Conservation (phyloP, 2,113 vertebrate species). For the Gambusia holbrooki region DNA sequence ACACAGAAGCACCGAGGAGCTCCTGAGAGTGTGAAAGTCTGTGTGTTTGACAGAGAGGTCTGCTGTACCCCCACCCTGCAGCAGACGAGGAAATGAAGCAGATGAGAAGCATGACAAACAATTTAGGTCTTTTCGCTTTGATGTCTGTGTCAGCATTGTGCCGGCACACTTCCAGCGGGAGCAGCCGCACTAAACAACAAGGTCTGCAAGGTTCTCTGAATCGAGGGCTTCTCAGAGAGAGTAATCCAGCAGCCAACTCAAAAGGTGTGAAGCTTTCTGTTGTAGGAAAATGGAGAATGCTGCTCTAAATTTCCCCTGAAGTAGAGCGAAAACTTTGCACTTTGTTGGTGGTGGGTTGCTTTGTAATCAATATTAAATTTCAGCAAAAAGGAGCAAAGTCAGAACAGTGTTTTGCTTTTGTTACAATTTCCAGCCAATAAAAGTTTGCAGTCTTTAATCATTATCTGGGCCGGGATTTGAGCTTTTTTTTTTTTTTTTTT, state of each 20-base stretch:
- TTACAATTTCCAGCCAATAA: conserved; percentile 11
- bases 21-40: conserved; percentile 33
- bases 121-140: conserved; percentile 56
- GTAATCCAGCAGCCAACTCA: conserved; percentile 43
- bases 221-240: conserved; percentile 45
- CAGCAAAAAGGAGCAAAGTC: neutral
- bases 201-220: conserved; percentile 39
- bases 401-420: conserved; percentile 10
- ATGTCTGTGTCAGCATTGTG: conserved; percentile 57
- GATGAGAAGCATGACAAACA: conserved; percentile 59
- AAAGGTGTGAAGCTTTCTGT: conserved; percentile 25
- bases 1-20: conserved; percentile 42
- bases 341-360: neutral
- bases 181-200: conserved; percentile 44
- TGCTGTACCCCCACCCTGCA: conserved; percentile 36
- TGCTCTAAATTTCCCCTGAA: neutral
- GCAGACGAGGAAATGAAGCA: conserved; percentile 50
- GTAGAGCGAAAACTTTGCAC: neutral
- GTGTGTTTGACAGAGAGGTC: conserved; percentile 22
- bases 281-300: neutral
- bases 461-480: conserved; percentile 49
- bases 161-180: conserved; percentile 55
- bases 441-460: conserved; percentile 65
- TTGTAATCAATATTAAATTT: neutral
- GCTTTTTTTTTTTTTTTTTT: conserved; percentile 23